Evolutionary conservation across 2,797 vertebrate species (phyloP).

Genomic region (Catamblyrhynchus diadema): DNA sequence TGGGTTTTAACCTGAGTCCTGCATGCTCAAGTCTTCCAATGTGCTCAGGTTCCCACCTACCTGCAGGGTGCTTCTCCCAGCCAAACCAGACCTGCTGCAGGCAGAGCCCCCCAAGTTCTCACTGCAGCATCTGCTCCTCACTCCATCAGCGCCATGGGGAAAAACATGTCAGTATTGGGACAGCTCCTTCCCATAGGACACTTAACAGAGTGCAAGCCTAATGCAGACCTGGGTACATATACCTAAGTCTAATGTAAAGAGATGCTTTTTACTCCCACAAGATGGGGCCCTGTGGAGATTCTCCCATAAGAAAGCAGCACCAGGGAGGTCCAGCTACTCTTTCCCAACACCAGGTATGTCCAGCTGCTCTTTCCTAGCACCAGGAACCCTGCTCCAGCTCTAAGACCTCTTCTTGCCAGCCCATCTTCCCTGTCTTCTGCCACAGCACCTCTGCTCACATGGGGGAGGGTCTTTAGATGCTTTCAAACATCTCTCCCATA

Average conservation of each 20-base stretch:
- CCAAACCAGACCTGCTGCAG: neutral
- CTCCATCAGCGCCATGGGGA: neutral
- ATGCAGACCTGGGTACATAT: neutral
- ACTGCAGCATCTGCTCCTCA: neutral
- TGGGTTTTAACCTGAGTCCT: neutral
- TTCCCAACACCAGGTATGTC: neutral
- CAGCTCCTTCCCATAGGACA: neutral
- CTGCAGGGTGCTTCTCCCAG: neutral
- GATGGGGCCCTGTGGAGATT: neutral
- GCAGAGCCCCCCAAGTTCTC: neutral
- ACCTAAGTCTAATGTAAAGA: neutral
- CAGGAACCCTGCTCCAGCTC: neutral
- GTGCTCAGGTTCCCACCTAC: constrained; percentile 5
- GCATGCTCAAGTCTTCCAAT: neutral
- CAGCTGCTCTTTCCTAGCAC: neutral
- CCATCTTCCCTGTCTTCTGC: neutral
- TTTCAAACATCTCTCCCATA: neutral
- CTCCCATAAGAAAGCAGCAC: neutral
- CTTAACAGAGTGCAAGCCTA: neutral
- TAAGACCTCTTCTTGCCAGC: neutral
- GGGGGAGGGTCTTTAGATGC: neutral
- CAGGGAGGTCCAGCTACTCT: neutral
- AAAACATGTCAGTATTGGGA: neutral
- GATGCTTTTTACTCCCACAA: neutral
- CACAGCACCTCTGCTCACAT: neutral